A percentile compares a stretch with the other conserved stretches of the same genome.
Evolutionary conservation across 2,113 vertebrate species (phyloP).

Genomic region (Todiramphus chloris): DNA sequence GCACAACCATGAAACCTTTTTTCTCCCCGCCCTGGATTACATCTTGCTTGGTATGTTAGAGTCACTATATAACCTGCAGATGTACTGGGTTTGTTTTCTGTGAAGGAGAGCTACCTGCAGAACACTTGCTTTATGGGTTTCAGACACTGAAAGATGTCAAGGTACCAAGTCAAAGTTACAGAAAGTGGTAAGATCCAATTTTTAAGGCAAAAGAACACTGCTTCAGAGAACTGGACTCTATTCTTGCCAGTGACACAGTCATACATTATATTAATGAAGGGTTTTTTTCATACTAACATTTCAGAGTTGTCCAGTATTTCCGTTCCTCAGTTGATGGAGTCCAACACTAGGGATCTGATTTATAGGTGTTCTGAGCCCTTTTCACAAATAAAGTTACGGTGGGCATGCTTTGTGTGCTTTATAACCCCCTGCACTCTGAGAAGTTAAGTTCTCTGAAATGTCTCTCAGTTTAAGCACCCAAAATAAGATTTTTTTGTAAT

Average conservation of each 20-base stretch:
- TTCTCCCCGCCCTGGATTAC: background rate
- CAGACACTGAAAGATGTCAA: background rate
- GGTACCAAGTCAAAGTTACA: background rate
- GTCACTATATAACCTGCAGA: background rate
- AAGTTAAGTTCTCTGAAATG: background rate
- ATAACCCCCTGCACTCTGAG: background rate
- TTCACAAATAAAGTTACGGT: background rate
- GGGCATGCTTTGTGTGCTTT: background rate
- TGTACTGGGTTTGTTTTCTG: background rate
- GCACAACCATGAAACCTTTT: background rate
- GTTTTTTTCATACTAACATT: background rate
- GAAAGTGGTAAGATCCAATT: background rate
- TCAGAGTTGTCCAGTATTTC: background rate
- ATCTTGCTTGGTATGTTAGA: background rate
- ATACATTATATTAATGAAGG: background rate
- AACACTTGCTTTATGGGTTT: background rate
- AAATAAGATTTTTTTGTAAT: background rate
- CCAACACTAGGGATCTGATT: background rate
- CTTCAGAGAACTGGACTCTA: background rate
- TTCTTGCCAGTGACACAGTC: background rate
- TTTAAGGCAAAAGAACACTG: background rate
- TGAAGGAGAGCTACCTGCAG: background rate
- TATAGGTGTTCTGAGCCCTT: background rate
- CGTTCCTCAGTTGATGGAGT: background rate
- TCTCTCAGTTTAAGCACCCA: background rate